Conservation (phyloP, 2,113 vertebrate genomes). For the Cyanoliseus patagonus region DNA sequence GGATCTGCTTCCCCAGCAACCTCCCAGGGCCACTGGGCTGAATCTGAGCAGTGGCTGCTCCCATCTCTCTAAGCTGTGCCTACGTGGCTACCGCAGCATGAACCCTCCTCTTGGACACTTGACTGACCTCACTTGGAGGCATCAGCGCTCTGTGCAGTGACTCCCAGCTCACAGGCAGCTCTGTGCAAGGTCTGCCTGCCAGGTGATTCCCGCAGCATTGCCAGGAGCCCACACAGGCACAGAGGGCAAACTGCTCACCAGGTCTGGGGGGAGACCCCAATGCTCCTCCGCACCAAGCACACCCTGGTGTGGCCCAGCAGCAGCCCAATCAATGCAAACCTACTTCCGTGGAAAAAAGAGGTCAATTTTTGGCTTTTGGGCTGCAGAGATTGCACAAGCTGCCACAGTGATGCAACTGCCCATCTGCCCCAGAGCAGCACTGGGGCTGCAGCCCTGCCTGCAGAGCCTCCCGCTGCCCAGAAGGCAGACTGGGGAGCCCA, state of each 20-base stretch:
- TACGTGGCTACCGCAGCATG: fast-evolving
- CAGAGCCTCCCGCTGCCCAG: not conserved
- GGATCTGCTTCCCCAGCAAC: not conserved
- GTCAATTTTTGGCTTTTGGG: not conserved
- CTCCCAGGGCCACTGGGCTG: fast-evolving
- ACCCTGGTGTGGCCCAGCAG: not conserved
- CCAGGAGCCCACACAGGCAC: no score
- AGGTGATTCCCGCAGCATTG: fast-evolving
- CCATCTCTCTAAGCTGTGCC: not conserved
- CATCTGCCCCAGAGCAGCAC: not conserved
- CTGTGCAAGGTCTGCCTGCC: fast-evolving
- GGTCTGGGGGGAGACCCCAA: fast-evolving
- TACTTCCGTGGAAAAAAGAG: not conserved
- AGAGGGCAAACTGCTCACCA: not conserved
- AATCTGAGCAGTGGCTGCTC: fast-evolving
- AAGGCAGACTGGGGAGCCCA: fast-evolving
- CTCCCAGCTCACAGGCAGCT: not conserved
- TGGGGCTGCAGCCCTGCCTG: fast-evolving
- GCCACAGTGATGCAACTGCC: not conserved
- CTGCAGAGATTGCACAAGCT: not conserved
- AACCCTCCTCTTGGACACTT: not conserved
- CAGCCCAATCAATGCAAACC: not conserved
- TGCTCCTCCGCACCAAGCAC: not conserved
- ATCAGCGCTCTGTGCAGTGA: fast-evolving
- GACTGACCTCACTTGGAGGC: fast-evolving